These are phyloP conservation scores for Nemapogon koenigi DNA, from an alignment of 2,888 invertebrate species.

Conservation along the genomic window DNA sequence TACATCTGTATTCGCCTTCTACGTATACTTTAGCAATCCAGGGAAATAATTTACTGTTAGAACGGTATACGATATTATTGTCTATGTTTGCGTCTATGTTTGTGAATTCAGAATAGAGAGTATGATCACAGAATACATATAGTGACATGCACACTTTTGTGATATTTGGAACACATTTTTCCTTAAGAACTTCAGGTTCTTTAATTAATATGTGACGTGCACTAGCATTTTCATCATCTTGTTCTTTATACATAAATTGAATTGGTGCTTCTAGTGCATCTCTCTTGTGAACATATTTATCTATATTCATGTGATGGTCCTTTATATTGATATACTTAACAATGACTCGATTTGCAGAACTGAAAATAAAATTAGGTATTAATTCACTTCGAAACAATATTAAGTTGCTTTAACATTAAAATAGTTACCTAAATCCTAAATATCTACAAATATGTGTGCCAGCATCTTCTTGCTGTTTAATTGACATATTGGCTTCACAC, in stretches of 20 bases:
- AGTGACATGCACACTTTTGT: slow-evolving; percentile 60
- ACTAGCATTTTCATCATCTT: slow-evolving; percentile 22
- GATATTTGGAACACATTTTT: slow-evolving; percentile 48
- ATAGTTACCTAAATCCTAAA: slow-evolving; percentile 68
- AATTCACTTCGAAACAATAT: no score
- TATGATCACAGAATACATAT: slow-evolving; percentile 59
- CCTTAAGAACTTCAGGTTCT: slow-evolving; percentile 43
- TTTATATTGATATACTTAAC: slow-evolving; percentile 45
- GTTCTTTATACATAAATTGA: slow-evolving; percentile 33
- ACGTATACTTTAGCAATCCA: slow-evolving; percentile 78
- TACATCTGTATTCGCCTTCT: slow-evolving; percentile 73
- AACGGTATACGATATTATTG: no score
- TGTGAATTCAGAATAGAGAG: slow-evolving; percentile 35
- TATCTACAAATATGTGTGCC: slow-evolving; percentile 69
- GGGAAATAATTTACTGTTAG: slow-evolving; percentile 51
- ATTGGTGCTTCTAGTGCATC: slow-evolving; percentile 27
- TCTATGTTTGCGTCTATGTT: slow-evolving; percentile 28
- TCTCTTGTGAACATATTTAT: slow-evolving; percentile 24
- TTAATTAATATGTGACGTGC: slow-evolving; percentile 31
- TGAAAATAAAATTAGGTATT: slow-evolving; percentile 25
- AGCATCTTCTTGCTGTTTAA: slow-evolving; percentile 45
- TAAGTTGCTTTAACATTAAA: background rate
- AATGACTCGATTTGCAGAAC: slow-evolving; percentile 40
- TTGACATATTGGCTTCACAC: slow-evolving; percentile 59
- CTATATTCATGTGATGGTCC: slow-evolving; percentile 25